Base-by-base conservation (phyloP, 1,140 invertebrate species). In the Pseudoatta argentina region DNA sequence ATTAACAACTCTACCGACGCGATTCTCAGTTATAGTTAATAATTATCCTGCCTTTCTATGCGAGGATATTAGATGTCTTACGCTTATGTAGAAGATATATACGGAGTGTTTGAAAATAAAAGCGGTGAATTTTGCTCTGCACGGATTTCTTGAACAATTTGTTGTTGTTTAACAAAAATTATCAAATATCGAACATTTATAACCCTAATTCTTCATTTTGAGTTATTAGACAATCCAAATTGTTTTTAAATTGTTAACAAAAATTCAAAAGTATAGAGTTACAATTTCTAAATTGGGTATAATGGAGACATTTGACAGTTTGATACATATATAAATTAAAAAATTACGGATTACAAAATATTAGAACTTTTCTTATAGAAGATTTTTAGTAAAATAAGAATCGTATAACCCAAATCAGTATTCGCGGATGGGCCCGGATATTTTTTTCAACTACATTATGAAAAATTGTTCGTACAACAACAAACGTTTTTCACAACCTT, bases 1-100 rank as follows among this genome's bases (percentile, higher is more conserved):
- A 14, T 79, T 79, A 79, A 79, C 63, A 69, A 57, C 63, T 44
- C 34, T 67, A 18, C 24, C 24, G 44, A 16, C 24, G 59, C 61
- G 61, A 78, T 66, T 51, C 75, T 59, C 61, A 27, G n/a, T 18
- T 66, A 5, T 27, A 27, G 6, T 66, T 30, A 64, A 63, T 78
- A 78, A 78, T 78, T 78, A 78, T 76, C 59, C 21, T n/a, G 48
- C 53, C 53, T 8, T 7, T 59, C 55, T 0, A 72, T 48, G 7
- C 16, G 24, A n/a, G 8, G 14, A 39, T 61, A 44, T 77, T 63
- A 27, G 10, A 34, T 2, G 16, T 8, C 75, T 51, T 34, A 48
- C 8, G 7, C 14, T 34, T 5, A 21, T 18, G 21, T 27, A 39
- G 48, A 12, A 44, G 39, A 7, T 34, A 77, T 30, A 64, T 34